Percentiles rank a stretch among this genome's conserved stretches.
Conservation (phyloP, 2,888 invertebrate species). For the Timema cristinae region DNA sequence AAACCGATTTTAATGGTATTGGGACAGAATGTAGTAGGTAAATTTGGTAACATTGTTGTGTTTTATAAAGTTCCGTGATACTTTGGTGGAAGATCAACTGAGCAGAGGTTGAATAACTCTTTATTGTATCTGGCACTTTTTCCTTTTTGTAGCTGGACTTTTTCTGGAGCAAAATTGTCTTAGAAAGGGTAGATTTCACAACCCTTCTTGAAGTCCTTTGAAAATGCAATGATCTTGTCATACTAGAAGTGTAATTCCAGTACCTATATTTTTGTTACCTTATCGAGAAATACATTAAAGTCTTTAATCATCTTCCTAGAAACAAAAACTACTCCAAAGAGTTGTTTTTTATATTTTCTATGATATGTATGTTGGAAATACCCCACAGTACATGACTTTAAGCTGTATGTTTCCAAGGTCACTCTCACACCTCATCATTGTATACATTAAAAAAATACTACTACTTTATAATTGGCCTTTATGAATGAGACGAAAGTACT, state of each 20-base stretch:
- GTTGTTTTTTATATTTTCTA: neutral
- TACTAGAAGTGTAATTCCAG: constrained; percentile 1
- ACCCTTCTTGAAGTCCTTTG: neutral
- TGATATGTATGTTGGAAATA: neutral
- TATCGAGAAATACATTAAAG: constrained; percentile 5
- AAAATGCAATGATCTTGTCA: constrained; percentile 11
- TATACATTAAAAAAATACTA: constrained; percentile 1
- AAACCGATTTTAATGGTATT: constrained; percentile 3
- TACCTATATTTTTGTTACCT: neutral
- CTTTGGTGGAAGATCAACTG: constrained; percentile 4
- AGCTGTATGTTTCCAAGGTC: neutral
- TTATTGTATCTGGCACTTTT: neutral
- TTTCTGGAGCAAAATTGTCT: neutral
- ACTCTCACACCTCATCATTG: constrained; percentile 3
- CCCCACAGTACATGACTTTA: neutral
- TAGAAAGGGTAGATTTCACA: neutral
- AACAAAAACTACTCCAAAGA: neutral
- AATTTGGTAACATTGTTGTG: too few species aligned
- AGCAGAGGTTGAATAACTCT: constrained; percentile 7
- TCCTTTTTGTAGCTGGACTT: constrained; percentile 3
- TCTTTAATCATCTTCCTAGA: neutral
- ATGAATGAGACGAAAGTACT: neutral
- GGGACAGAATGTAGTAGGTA: neutral
- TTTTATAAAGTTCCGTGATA: neutral
- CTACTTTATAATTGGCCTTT: neutral